Evolutionary conservation across 2,797 vertebrate genomes (phyloP).

Genomic region (Taenioides sp.): DNA sequence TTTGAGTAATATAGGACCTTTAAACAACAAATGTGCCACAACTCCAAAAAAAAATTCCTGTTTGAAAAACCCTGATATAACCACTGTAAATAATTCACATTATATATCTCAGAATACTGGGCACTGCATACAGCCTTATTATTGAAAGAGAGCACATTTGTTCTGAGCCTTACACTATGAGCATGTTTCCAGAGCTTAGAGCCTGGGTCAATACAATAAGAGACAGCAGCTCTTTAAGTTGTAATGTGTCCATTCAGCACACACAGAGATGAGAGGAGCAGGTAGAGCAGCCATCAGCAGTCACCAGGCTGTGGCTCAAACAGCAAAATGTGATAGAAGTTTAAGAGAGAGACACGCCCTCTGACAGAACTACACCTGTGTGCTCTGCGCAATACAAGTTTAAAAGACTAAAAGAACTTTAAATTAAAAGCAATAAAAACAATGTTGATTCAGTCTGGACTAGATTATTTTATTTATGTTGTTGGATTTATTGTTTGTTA

Average conservation of each 20-base stretch:
- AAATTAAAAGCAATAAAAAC: constrained; percentile 12
- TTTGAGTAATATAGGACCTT: too few relatives aligned
- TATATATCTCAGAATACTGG: constrained; percentile 26
- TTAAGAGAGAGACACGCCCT: not conserved
- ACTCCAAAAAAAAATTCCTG: too few relatives aligned
- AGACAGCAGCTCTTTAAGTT: constrained; percentile 18
- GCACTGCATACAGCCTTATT: constrained; percentile 22
- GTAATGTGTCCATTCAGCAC: constrained; percentile 62
- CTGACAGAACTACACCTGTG: constrained; percentile 18
- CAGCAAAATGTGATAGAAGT: constrained; percentile 36
- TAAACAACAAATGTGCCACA: too few relatives aligned
- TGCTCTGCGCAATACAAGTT: too few relatives aligned
- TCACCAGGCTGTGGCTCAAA: constrained; percentile 39
- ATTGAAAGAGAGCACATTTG: constrained; percentile 15
- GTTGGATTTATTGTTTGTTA: too few relatives aligned
- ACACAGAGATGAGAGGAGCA: constrained; percentile 32
- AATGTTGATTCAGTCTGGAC: too few relatives aligned
- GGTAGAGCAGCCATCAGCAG: constrained; percentile 26
- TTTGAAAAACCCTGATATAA: too few relatives aligned
- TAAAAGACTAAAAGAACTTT: too few relatives aligned
- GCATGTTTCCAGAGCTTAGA: constrained; percentile 24
- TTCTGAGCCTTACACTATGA: constrained; percentile 14
- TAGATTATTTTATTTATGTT: too few relatives aligned
- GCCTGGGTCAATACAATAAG: constrained; percentile 46
- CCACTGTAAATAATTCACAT: too few relatives aligned